These are phyloP conservation scores for Platynereis dumerilii DNA, from an alignment of 2,888 invertebrate genomes.

Conservation along the genomic window DNA sequence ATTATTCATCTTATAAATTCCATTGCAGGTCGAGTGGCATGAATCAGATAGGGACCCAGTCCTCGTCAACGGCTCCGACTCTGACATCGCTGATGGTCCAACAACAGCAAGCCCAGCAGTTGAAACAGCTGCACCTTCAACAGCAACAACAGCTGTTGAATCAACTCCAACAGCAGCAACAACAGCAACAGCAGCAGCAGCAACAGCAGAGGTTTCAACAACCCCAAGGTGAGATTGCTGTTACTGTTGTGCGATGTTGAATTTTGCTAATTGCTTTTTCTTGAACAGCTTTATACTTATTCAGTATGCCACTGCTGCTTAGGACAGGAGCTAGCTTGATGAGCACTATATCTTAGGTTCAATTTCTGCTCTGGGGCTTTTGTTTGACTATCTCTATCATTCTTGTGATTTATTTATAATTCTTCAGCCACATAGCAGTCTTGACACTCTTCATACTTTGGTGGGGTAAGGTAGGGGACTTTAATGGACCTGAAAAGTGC, in stretches of 20 bases:
- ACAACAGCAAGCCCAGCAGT: slow-evolving; percentile 63
- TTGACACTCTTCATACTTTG: too few relatives aligned
- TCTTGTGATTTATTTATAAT: too few relatives aligned
- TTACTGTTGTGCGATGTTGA: background rate
- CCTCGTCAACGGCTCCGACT: slow-evolving; percentile 63
- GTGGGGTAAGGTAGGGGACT: too few relatives aligned
- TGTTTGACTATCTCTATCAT: too few relatives aligned
- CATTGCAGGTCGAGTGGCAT: background rate
- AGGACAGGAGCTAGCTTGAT: too few relatives aligned
- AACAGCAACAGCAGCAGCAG: slow-evolving; percentile 39
- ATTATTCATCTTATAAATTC: too few relatives aligned
- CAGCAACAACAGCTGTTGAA: slow-evolving; percentile 37
- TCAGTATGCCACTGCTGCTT: too few relatives aligned
- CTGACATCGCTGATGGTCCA: slow-evolving; percentile 54
- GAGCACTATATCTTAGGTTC: too few relatives aligned
- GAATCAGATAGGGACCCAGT: slow-evolving; percentile 50
- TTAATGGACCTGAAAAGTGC: too few relatives aligned
- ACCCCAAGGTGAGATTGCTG: slow-evolving; percentile 44
- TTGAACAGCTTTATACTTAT: too few relatives aligned
- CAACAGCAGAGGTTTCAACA: slow-evolving; percentile 45
- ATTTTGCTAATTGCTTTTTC: background rate
- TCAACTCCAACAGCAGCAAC: slow-evolving; percentile 56
- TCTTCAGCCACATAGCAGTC: too few relatives aligned
- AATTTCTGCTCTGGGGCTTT: too few relatives aligned
- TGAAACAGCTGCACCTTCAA: slow-evolving; percentile 58